Evolutionary conservation across 2,888 invertebrate genomes (phyloP).

Genomic region (Lithophane ornitopus): DNA sequence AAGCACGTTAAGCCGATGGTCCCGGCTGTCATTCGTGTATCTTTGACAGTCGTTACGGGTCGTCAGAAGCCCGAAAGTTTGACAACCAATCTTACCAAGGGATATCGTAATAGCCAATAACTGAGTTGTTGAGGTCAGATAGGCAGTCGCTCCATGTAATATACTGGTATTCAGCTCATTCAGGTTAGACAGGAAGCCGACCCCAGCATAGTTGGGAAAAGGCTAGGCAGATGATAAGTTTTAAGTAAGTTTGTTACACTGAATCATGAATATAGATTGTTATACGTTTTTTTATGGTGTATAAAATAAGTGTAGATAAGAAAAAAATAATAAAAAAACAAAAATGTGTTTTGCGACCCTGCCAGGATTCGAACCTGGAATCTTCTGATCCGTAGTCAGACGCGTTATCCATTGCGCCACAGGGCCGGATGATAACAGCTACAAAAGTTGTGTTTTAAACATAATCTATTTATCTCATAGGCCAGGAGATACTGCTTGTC

Average conservation of each 20-base stretch:
- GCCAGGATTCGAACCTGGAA: conserved; percentile 93
- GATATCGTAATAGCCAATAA: too few relatives aligned
- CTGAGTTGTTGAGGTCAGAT: too few relatives aligned
- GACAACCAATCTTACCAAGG: too few relatives aligned
- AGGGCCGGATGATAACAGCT: conserved; percentile 78
- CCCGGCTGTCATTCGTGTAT: too few relatives aligned
- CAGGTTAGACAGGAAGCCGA: too few relatives aligned
- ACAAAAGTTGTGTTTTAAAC: conserved; percentile 23
- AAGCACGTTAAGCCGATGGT: too few relatives aligned
- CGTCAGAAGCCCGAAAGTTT: too few relatives aligned
- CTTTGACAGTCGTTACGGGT: too few relatives aligned
- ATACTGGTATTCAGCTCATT: too few relatives aligned
- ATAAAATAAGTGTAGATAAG: neutral
- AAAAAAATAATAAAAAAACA: conserved; percentile 29
- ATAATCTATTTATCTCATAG: neutral
- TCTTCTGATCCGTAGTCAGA: conserved; percentile 94
- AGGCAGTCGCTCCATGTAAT: too few relatives aligned
- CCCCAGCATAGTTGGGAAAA: too few relatives aligned
- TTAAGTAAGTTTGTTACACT: neutral
- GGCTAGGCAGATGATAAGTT: too few relatives aligned
- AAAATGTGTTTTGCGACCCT: conserved; percentile 82
- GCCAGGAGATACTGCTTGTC: neutral
- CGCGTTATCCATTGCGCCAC: conserved; percentile 91
- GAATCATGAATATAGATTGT: neutral
- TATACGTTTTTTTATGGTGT: neutral